Evolutionary conservation across 1,140 invertebrate genomes (phyloP).

Genomic region (Drosophila gunungcola): DNA sequence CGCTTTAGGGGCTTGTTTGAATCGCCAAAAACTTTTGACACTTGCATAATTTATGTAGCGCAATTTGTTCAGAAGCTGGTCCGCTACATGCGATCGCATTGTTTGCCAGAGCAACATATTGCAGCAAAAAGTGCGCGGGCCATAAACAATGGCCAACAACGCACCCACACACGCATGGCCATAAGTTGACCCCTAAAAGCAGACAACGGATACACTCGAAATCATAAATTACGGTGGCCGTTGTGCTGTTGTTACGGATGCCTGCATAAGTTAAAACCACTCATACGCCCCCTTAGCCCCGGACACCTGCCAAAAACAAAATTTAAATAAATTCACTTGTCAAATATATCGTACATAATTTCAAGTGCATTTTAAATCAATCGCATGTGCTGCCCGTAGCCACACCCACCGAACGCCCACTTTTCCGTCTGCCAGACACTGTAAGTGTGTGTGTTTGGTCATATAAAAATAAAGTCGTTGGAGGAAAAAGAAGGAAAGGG

Average conservation of each 20-base stretch:
- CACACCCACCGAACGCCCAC: conserved; percentile 25
- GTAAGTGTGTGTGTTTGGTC: conserved; percentile 24
- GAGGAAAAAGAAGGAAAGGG: neutral
- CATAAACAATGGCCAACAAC: conserved; percentile 70
- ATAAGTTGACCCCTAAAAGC: conserved; percentile 73
- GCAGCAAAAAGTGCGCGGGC: conserved; percentile 45
- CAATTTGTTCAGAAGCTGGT: conserved; percentile 55
- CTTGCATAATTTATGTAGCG: conserved; percentile 60
- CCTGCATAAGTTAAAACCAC: conserved; percentile 71
- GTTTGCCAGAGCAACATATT: conserved; percentile 49
- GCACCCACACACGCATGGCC: conserved; percentile 27
- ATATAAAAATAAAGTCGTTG: conserved; percentile 18
- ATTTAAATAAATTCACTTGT: conserved; percentile 71
- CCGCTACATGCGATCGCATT: conserved; percentile 44
- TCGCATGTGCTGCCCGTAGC: conserved; percentile 34
- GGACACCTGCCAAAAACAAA: conserved; percentile 63
- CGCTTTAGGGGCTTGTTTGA: conserved; percentile 22
- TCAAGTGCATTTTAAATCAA: conserved; percentile 75
- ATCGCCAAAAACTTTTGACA: conserved; percentile 64
- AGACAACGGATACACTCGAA: conserved; percentile 65
- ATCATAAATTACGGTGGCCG: conserved; percentile 60
- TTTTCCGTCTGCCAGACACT: neutral
- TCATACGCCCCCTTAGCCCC: conserved; percentile 49
- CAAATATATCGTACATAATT: conserved; percentile 68
- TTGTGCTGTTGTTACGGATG: conserved; percentile 17